A percentile compares a stretch with the other conserved stretches of the same genome.
phyloP scores from a whole-genome alignment of 1,140 invertebrate species.

The Drosophila quadrilineata region DNA sequence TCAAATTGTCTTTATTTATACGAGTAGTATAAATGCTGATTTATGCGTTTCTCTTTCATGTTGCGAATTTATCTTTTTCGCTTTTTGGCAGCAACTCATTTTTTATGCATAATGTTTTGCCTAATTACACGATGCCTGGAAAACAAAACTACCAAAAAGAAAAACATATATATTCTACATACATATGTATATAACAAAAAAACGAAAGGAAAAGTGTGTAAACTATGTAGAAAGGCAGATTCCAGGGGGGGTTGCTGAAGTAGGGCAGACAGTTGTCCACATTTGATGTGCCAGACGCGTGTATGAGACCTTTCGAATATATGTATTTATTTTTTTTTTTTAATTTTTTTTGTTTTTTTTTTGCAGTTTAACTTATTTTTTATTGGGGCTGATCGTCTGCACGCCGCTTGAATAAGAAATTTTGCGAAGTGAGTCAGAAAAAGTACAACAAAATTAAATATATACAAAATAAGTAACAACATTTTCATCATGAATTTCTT shows the following conservation, averaged over 20 bases:
- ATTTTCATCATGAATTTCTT: slow-evolving; percentile 62
- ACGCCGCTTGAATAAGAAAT: slow-evolving; percentile 69
- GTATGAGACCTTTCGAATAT: slow-evolving; percentile 70
- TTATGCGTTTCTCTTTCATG: slow-evolving; percentile 69
- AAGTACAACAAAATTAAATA: slow-evolving; percentile 19
- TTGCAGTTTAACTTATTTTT: too few relatives aligned
- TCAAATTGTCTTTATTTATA: slow-evolving; percentile 74
- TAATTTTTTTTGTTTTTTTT: too few relatives aligned
- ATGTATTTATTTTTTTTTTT: slow-evolving; percentile 15
- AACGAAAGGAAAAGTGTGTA: not conserved
- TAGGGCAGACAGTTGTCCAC: slow-evolving; percentile 57
- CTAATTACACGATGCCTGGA: slow-evolving; percentile 61
- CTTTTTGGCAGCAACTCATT: slow-evolving; percentile 43
- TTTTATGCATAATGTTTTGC: slow-evolving; percentile 46
- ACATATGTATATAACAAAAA: too few relatives aligned
- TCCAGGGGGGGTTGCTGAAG: slow-evolving; percentile 4
- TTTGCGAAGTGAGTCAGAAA: slow-evolving; percentile 42
- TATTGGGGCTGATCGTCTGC: slow-evolving; percentile 51
- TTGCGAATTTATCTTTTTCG: slow-evolving; percentile 47
- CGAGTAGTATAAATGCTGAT: slow-evolving; percentile 54
- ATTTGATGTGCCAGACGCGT: slow-evolving; percentile 73
- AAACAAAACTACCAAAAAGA: slow-evolving; percentile 23
- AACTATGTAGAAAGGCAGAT: slow-evolving; percentile 21
- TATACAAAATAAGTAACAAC: slow-evolving; percentile 33
- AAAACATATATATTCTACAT: too few relatives aligned